A percentile compares a stretch with the other conserved stretches of the same genome.
Evolutionary conservation across 2,797 vertebrate genomes (phyloP).

Genomic region (Oreortyx pictus): DNA sequence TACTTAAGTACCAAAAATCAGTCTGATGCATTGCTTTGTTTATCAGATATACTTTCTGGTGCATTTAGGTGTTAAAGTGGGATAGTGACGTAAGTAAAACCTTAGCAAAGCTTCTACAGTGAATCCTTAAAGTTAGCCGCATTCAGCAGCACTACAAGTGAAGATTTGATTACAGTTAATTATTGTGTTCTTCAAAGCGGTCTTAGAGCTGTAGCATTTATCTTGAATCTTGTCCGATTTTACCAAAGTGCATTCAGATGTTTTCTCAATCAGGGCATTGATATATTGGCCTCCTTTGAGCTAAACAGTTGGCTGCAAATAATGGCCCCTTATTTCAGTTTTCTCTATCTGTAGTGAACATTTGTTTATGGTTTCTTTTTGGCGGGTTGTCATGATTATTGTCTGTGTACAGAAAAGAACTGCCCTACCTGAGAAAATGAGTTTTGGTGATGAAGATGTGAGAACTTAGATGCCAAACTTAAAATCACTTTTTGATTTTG

Average conservation of each 20-base stretch:
- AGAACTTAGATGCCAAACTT: neutral
- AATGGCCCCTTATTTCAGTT: conserved; percentile 28
- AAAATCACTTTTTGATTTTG: neutral
- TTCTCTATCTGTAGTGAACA: neutral
- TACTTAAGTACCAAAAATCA: neutral
- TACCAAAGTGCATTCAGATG: neutral
- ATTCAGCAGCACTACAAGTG: neutral
- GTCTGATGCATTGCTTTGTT: neutral
- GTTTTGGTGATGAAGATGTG: neutral
- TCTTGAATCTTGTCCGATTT: neutral
- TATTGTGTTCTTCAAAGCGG: neutral
- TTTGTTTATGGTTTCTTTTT: neutral
- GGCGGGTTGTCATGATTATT: neutral
- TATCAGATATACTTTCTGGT: neutral
- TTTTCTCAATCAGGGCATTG: conserved; percentile 7
- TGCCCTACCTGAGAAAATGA: neutral
- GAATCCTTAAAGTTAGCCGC: neutral
- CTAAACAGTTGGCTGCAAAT: neutral
- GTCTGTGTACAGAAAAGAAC: neutral
- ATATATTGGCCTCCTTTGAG: neutral
- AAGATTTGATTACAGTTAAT: neutral
- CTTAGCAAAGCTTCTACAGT: neutral
- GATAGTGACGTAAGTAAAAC: neutral
- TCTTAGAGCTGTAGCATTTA: neutral
- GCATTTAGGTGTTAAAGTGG: neutral